These are phyloP conservation scores for Bombus pyrosoma DNA, from an alignment of 1,140 invertebrate species.

Conservation along the genomic window DNA sequence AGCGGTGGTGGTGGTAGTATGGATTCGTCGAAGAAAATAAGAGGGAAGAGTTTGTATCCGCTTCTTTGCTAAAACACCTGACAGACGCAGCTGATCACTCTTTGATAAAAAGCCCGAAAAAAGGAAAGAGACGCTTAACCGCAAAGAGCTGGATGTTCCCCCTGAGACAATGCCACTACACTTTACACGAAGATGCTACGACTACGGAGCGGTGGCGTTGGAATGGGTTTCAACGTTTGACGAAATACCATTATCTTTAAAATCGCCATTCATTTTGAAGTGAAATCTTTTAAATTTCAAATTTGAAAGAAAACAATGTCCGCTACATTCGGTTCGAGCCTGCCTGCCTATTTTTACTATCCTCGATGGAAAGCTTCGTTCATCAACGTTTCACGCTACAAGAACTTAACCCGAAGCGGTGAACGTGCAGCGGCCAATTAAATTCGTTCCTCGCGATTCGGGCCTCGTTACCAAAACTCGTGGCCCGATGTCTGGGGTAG, in stretches of 20 bases:
- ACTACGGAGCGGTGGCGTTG: too few species aligned
- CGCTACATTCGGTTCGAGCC: not conserved
- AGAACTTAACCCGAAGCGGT: not conserved
- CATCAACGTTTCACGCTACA: not conserved
- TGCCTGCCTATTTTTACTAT: not conserved
- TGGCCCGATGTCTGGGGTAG: slow-evolving; percentile 22
- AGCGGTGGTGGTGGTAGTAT: slow-evolving; percentile 1
- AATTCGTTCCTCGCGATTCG: slow-evolving; percentile 25
- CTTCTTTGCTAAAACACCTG: slow-evolving; percentile 62
- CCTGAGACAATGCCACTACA: slow-evolving; percentile 40
- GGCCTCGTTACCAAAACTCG: slow-evolving; percentile 23
- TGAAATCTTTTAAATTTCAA: accelerated
- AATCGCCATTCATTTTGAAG: not conserved
- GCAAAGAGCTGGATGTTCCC: slow-evolving; percentile 49
- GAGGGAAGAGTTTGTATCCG: slow-evolving; percentile 51
- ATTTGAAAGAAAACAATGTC: not conserved
- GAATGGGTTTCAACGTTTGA: not conserved
- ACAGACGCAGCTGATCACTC: slow-evolving; percentile 65
- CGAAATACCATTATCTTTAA: not conserved
- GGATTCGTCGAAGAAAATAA: slow-evolving; percentile 53
- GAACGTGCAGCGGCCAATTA: slow-evolving; percentile 19
- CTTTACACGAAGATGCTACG: slow-evolving; percentile 13
- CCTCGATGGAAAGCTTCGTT: not conserved
- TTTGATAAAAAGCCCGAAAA: slow-evolving; percentile 53
- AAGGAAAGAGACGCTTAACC: slow-evolving; percentile 49